phyloP scores from a whole-genome alignment of 2,113 vertebrate species.

The Brevimyrus niger region DNA sequence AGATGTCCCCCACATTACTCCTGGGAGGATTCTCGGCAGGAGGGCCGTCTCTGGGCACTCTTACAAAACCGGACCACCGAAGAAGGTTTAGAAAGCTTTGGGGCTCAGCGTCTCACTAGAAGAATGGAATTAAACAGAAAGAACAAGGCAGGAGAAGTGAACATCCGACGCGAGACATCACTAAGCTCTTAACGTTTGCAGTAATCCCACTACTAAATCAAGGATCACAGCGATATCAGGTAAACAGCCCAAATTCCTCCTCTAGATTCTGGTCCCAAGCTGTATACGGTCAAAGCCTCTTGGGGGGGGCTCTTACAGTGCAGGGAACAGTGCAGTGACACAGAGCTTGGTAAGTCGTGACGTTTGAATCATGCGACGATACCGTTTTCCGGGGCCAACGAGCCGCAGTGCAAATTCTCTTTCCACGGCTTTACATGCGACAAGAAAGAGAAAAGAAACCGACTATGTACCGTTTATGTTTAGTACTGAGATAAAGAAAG shows the following conservation, averaged over 20 bases:
- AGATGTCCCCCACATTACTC: not conserved
- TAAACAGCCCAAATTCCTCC: conserved; percentile 20
- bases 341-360: conserved; percentile 1
- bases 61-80: not conserved
- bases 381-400: not conserved
- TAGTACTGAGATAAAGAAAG: not conserved
- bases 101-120: conserved; percentile 15
- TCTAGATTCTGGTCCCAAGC: not conserved
- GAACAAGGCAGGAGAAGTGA: conserved; percentile 14
- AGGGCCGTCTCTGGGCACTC: not conserved
- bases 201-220: conserved; percentile 38
- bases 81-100: conserved; percentile 13
- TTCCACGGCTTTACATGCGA: not conserved
- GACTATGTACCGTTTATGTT: not conserved
- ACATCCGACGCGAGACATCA: conserved; percentile 14
- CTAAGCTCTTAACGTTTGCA: conserved; percentile 28
- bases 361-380: not conserved
- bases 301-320: not conserved
- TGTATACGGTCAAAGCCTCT: conserved; percentile 5
- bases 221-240: conserved; percentile 34
- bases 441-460: not conserved
- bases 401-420: not conserved
- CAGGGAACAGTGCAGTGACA: not conserved
- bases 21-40: not conserved
- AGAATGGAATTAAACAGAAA: conserved; percentile 18